A percentile compares a stretch with the other conserved stretches of the same genome.
phyloP scores from a whole-genome alignment of 2,888 invertebrate species.

The Conomelus anceps region DNA sequence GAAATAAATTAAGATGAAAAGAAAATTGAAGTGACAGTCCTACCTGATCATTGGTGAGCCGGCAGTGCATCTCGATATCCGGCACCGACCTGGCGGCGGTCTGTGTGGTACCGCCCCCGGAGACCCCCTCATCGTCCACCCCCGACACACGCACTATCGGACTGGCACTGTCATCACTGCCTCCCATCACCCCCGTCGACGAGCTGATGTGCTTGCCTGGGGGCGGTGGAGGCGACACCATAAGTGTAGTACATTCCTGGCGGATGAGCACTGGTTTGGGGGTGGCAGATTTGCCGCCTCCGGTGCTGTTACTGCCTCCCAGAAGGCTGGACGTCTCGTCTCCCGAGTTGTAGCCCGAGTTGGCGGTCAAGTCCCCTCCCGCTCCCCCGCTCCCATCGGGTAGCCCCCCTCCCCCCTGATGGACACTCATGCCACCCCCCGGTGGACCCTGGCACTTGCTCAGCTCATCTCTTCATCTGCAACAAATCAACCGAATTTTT shows the following conservation, averaged over 20 bases:
- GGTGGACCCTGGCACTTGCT: too few species aligned
- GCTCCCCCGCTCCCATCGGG: not conserved
- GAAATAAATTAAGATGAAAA: too few species aligned
- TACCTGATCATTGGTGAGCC: slow-evolving; percentile 43
- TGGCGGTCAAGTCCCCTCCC: slow-evolving; percentile 44
- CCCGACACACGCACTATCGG: slow-evolving; percentile 22
- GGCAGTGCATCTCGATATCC: slow-evolving; percentile 73
- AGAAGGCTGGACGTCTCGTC: slow-evolving; percentile 78
- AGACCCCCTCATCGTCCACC: slow-evolving; percentile 10
- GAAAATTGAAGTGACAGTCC: too few species aligned
- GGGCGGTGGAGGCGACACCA: slow-evolving; percentile 59
- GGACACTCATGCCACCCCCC: not conserved
- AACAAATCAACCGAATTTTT: too few species aligned
- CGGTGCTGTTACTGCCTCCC: slow-evolving; percentile 50
- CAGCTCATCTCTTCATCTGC: too few species aligned
- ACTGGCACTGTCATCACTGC: slow-evolving; percentile 67
- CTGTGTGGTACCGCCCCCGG: slow-evolving; percentile 34
- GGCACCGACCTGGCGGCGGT: slow-evolving; percentile 68
- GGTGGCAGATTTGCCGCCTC: slow-evolving; percentile 45
- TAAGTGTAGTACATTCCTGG: slow-evolving; percentile 73
- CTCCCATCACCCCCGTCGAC: slow-evolving; percentile 53
- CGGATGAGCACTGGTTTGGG: slow-evolving; percentile 73
- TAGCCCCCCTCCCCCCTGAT: not conserved
- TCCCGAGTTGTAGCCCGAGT: slow-evolving; percentile 64
- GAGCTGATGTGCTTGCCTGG: slow-evolving; percentile 64